Evolutionary conservation across 2,888 invertebrate species (phyloP), one percentile per base, ranked within the genome.

Genomic region (Meandrusa payeni): DNA sequence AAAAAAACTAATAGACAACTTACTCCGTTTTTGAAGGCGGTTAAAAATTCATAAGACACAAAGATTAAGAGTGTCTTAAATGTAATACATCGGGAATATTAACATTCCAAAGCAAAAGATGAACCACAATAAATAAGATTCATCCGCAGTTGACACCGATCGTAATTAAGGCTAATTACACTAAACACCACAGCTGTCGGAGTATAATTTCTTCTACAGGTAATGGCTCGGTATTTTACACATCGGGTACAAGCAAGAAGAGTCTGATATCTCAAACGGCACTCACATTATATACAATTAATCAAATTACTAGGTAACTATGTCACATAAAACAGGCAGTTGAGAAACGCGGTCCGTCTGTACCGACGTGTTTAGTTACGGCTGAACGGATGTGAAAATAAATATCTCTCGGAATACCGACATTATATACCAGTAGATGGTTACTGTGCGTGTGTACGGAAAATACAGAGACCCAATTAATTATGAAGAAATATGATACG

Each of bases 241-340:
- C 2, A 19, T 28, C 28, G n/a, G 2, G 6, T 11, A 28, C 1
- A 5, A 2, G 7, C 7, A 3, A n/a, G 5, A 2, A 10, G 2
- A 4, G 4, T 2, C 2, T 15, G 9, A 2, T 2, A 32, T 32
- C 19, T 32, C 32, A 32, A 32, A 19, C 19, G 19, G 17, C 19
- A 32, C 32, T n/a, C 19, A 32, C 19, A 32, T 20, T n/a, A n/a
- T n/a, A n/a, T n/a, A n/a, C n/a, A n/a, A 15, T 15, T 3, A 19
- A 31, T 31, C 37, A 33, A 24, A 37, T 36, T 36, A 36, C 36
- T 36, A 24, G 11, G 42, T 33, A 29, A 29, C 15, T 37, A 32
- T 40, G 36, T 42, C 42, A 29, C 5, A 41, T 42, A 31, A 29
- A n/a, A 28, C 11, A n/a, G 12, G 12, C 7, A 11, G n/a, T 34